Evolutionary conservation across 2,888 invertebrate genomes (phyloP).

Genomic region (Archaeoteleia sp.): DNA sequence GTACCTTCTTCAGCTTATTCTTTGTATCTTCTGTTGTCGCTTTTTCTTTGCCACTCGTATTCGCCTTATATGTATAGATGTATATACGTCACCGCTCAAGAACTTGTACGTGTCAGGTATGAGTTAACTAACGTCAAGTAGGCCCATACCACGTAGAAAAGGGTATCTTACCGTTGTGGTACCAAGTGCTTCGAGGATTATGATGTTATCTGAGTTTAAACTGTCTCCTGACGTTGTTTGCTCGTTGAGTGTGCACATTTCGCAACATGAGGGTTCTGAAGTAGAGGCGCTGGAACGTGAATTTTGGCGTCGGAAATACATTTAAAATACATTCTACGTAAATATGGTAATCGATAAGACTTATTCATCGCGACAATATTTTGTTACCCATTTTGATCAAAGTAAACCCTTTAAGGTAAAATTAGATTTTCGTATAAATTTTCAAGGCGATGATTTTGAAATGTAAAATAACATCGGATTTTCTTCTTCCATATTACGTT

Average conservation of each 20-base stretch:
- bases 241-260: no score
- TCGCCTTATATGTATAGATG: neutral
- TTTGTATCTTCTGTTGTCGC: slow-evolving; percentile 1
- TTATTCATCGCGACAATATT: no score
- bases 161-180: slow-evolving; percentile 9
- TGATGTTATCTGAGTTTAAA: slow-evolving; percentile 28
- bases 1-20: slow-evolving; percentile 6
- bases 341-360: no score
- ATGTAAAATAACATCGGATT: slow-evolving; percentile 2
- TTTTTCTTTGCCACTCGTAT: slow-evolving; percentile 11
- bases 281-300: no score
- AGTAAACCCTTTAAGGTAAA: no score
- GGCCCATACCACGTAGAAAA: slow-evolving; percentile 26
- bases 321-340: no score
- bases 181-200: slow-evolving; percentile 29
- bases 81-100: slow-evolving; percentile 1
- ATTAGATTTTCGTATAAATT: no score
- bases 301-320: no score
- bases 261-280: no score
- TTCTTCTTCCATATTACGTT: slow-evolving; percentile 10
- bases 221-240: no score
- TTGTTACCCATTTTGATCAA: no score
- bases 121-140: slow-evolving; percentile 33
- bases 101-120: slow-evolving; percentile 21
- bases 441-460: neutral